phyloP scores from a whole-genome alignment of 2,797 vertebrate genomes.

The Distichodus sexfasciatus region DNA sequence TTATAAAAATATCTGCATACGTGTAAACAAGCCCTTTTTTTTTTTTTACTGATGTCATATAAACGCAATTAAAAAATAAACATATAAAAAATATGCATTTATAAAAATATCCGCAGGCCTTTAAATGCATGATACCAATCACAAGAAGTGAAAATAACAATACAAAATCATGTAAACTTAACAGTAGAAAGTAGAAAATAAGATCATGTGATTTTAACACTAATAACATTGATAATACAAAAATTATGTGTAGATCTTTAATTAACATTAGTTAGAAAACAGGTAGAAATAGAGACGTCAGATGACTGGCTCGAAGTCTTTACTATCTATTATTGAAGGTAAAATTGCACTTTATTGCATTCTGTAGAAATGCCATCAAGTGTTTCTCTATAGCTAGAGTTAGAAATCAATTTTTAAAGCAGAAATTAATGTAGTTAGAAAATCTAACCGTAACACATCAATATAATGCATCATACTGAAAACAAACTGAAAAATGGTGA shows the following conservation, averaged over 20 bases:
- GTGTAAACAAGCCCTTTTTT: too few relatives aligned
- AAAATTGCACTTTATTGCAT: constrained; percentile 73
- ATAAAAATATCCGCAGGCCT: constrained; percentile 19
- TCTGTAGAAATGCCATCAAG: constrained; percentile 32
- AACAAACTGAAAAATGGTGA: neutral
- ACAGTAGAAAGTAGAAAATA: neutral
- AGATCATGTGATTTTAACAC: neutral
- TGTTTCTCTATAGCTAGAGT: constrained; percentile 16
- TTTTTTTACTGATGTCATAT: too few relatives aligned
- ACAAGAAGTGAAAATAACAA: neutral
- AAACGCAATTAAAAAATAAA: too few relatives aligned
- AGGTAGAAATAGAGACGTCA: neutral
- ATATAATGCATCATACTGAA: neutral
- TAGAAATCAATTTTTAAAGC: too few relatives aligned
- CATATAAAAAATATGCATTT: too few relatives aligned
- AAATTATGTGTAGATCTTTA: neutral
- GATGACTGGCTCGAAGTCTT: constrained; percentile 4
- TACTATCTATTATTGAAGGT: constrained; percentile 59
- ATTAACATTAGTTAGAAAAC: neutral
- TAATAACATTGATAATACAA: neutral
- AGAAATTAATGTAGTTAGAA: too few relatives aligned
- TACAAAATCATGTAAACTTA: neutral
- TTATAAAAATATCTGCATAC: too few relatives aligned
- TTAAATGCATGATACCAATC: neutral
- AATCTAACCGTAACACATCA: too few relatives aligned